A percentile compares a stretch with the other conserved stretches of the same genome.
phyloP scores from a whole-genome alignment of 2,888 invertebrate species.

The Linyphia triangularis region DNA sequence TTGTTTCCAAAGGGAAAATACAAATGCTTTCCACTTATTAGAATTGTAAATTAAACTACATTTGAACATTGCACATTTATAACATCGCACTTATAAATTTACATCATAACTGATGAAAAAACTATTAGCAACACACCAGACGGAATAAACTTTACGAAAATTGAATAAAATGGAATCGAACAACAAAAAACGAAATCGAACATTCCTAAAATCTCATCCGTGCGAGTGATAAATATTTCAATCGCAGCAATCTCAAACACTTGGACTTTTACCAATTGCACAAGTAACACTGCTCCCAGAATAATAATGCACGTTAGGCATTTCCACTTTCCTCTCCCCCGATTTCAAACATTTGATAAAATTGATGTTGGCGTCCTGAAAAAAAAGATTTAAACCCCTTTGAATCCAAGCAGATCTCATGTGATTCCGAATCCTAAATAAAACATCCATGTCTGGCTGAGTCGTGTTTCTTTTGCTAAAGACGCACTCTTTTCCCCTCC shows the following conservation, averaged over 20 bases:
- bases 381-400: not conserved
- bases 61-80: too few species aligned
- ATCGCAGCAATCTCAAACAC: not conserved
- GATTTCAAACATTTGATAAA: not conserved
- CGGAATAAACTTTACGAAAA: too few species aligned
- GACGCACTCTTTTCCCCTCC: slow-evolving; percentile 21
- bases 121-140: too few species aligned
- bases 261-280: not conserved
- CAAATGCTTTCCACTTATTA: too few species aligned
- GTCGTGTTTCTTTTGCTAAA: slow-evolving; percentile 9
- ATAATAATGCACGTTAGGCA: not conserved
- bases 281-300: not conserved
- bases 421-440: slow-evolving; percentile 22
- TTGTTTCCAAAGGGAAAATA: too few species aligned
- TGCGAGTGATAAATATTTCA: not conserved
- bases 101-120: too few species aligned
- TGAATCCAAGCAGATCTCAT: not conserved
- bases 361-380: not conserved
- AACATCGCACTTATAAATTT: too few species aligned
- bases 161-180: too few species aligned
- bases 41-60: too few species aligned
- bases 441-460: slow-evolving; percentile 4
- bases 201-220: too few species aligned
- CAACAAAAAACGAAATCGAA: not conserved
- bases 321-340: not conserved